These are phyloP conservation scores for Mormyrus proboscirostris DNA, from an alignment of 2,797 vertebrate genomes.

Conservation along the genomic window DNA sequence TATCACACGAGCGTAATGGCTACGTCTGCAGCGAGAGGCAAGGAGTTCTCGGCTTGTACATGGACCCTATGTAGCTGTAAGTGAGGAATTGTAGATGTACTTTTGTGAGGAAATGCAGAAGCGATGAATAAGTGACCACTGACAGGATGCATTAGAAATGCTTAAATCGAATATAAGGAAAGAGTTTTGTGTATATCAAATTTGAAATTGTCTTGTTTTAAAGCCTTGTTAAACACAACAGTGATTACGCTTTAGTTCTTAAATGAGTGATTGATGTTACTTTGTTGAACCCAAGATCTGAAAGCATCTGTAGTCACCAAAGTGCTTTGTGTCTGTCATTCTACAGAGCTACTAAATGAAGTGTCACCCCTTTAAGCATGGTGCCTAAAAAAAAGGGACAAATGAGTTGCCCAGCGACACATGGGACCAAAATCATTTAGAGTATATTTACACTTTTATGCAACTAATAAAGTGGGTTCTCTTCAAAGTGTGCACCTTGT, in stretches of 20 bases:
- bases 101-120: background rate
- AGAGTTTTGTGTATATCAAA: background rate
- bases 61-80: background rate
- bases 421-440: background rate
- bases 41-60: background rate
- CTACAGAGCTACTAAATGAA: background rate
- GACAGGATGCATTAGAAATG: background rate
- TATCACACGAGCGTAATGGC: background rate
- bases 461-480: background rate
- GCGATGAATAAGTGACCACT: background rate
- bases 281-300: background rate
- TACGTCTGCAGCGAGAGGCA: background rate
- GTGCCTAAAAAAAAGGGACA: background rate
- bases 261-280: background rate
- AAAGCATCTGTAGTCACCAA: background rate
- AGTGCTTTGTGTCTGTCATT: background rate
- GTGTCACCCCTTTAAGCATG: background rate
- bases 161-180: background rate
- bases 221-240: background rate
- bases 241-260: background rate
- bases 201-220: background rate
- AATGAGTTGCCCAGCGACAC: background rate
- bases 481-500: background rate
- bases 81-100: background rate
- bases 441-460: background rate